These are phyloP conservation scores for Bolinopsis microptera DNA, from an alignment of 37 sponge, comb jelly and placozoan species.

Conservation along the genomic window DNA sequence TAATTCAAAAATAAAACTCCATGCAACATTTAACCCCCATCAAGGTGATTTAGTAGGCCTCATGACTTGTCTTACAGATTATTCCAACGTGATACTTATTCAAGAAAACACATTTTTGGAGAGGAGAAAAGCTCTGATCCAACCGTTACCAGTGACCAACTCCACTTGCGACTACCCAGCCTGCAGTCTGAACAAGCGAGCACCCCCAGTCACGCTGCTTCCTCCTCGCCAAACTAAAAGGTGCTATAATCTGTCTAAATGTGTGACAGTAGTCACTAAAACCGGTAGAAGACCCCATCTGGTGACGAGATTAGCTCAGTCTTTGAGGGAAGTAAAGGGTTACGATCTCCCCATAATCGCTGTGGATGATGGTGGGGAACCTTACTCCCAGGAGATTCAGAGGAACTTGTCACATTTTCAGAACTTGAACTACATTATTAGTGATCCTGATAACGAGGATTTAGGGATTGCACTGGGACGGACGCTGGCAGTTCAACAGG, in stretches of 20 bases:
- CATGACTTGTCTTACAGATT: not conserved
- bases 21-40: not conserved
- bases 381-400: not conserved
- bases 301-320: not conserved
- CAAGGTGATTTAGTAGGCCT: not conserved
- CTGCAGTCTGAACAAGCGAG: not conserved
- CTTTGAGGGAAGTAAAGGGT: not conserved
- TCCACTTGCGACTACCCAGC: not conserved
- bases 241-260: not conserved
- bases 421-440: not conserved
- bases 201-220: not conserved
- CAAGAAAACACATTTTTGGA: not conserved
- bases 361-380: not conserved
- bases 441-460: not conserved
- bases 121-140: not conserved
- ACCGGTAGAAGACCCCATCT: conserved; percentile 6
- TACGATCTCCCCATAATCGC: conserved; percentile 7
- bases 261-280: conserved; percentile 28
- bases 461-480: not conserved
- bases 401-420: not conserved
- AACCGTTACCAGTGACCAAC: not conserved
- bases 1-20: not conserved
- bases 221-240: not conserved
- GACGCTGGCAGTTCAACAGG: not conserved
- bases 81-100: not conserved